Conservation (phyloP, 2,888 invertebrate genomes). For the Eupithecia dodoneata region DNA sequence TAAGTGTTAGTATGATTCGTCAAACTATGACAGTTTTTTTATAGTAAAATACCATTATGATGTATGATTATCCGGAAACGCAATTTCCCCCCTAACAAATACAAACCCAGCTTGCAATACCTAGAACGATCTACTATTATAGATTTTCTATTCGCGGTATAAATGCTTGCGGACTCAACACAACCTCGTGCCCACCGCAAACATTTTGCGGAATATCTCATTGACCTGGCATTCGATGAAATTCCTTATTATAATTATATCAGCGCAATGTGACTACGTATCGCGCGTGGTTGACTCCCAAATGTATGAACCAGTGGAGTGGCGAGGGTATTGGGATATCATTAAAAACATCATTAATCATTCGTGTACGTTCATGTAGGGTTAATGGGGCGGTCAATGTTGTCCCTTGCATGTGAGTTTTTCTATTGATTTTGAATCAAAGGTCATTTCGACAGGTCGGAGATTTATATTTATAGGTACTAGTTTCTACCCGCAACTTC, state of each 20-base stretch:
- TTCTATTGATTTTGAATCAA: neutral
- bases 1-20: too few species aligned
- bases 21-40: too few species aligned
- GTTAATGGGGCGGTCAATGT: conserved; percentile 17
- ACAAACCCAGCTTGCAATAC: neutral
- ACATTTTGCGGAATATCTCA: conserved; percentile 45
- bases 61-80: neutral
- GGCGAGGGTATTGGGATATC: conserved; percentile 9
- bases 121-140: neutral
- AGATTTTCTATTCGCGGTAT: neutral
- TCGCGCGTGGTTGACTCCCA: conserved; percentile 34
- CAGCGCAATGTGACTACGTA: conserved; percentile 49
- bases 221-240: conserved; percentile 48
- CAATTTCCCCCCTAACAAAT: neutral
- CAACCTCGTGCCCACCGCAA: neutral
- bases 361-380: conserved; percentile 6
- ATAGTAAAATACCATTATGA: neutral
- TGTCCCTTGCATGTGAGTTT: neutral
- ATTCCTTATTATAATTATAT: conserved; percentile 66
- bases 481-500: too few species aligned
- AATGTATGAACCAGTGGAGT: conserved; percentile 22
- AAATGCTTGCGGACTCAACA: conserved; percentile 1
- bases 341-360: conserved; percentile 9
- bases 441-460: neutral
- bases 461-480: neutral